Base-by-base conservation (phyloP, 2,113 vertebrate genomes). In the Anhinga anhinga region DNA sequence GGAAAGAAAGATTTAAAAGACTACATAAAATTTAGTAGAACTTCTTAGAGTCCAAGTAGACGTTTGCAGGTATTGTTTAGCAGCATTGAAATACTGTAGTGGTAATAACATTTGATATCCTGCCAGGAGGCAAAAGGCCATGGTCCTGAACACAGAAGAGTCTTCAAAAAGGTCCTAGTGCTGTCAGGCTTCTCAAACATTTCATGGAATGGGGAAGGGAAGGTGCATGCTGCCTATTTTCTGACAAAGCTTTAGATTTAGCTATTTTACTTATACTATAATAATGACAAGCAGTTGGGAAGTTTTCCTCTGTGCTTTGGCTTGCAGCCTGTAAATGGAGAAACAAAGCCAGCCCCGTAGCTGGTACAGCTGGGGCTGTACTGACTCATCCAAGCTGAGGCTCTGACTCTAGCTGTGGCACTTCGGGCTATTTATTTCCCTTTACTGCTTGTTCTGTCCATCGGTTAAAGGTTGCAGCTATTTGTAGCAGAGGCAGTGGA, bases 281-380 rank as follows among this genome's bases (percentile, higher is more conserved):
- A 59, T 53, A 45, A 50, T 7, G n/a, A 56, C 30, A 52, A 44
- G 44, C 72, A 25, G 8, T 36, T 67, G 55, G 61, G 73, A 86
- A 80, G 29, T 40, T 91, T 71, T 77, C 45, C 58, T 82, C 52
- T 73, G 53, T 82, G 77, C 62, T 90, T 90, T 86, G 66, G n/a
- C 63, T 90, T 86, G 49, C 78, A 85, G 45, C 22, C 71, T 56
- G 13, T 50, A 49, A 71, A 22, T 2, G 55, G 16, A 91, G 69
- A 50, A 74, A 84, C 66, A 85, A 88, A 76, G 90, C 56, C 40
- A 87, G 78, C 8, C 13, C 81, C 3, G 9, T 45, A 61, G 73
- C 84, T 94, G 78, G 81, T 96, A 56, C 78, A 93, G 85, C 91
- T 82, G 93, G 42, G 30, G n/a, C 73, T 72, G 40, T 73, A 74